Evolutionary conservation across 2,888 invertebrate genomes (phyloP), one percentile per base, ranked within the genome.

Genomic region (Dasysyrphus tricinctus): DNA sequence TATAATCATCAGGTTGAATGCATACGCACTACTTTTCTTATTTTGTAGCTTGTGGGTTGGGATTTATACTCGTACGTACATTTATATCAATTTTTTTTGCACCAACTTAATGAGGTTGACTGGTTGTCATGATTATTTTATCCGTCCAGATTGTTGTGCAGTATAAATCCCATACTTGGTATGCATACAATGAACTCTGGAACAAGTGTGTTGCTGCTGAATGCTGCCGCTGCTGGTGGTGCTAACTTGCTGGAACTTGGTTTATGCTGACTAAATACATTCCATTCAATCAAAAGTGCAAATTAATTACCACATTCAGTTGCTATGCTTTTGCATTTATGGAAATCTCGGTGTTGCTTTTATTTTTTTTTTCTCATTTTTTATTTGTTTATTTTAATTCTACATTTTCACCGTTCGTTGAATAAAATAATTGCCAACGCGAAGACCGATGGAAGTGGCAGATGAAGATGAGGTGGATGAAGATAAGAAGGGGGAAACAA

Each of bases 201-300:
- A 70, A 57, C 76, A 82, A 82, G 83, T 84, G 54, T 69, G 69
- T 11, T 49, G 32, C 9, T 39, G 19, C 37, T 34, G 44, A 1
- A 32, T 14, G 7, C 32, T 32, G 32, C 32, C 24, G 24, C 24
- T 24, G 24, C 4, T 61, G 29, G 44, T 24, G 16, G 19, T 59
- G 34, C 37, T 59, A 29, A 29, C 42, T 24, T 63, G 61, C 34
- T 32, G 37, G 19, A 24, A 69, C 69, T 51, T 12, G 14, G 29
- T 54, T 29, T 54, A 11, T 69, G 54, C 51, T 39, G 24, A 37
- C 61, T 72, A 67, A 86, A 78, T 78, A 67, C 78, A 86, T 86
- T 85, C 77, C 80, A 73, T 73, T 80, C 85, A 74, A 81, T 77
- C 81, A 77, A 72, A 82, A 79, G 82, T 79, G 86, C 82, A 86